Evolutionary conservation across 1,140 invertebrate genomes (phyloP), one percentile per base, ranked within the genome.

Genomic region (Cataglyphis hispanica): DNA sequence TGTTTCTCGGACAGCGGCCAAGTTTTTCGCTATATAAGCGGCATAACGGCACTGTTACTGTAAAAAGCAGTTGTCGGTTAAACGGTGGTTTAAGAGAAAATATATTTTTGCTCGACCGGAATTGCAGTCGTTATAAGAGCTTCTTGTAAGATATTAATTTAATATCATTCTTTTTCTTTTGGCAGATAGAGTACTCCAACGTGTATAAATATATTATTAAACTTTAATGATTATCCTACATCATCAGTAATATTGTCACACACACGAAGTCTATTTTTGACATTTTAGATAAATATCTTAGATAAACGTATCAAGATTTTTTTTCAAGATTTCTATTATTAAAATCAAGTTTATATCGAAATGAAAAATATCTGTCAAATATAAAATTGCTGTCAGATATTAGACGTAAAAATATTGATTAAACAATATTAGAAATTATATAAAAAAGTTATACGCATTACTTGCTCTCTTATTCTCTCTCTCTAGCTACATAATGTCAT

Each of bases 21-120:
- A 80, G 81, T 89, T 89, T 88, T 88, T 87, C 86, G 58, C 58
- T 63, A 53, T 34, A 43, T 53, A 27, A 88, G 37, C 83, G 83
- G 46, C 46, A 63, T 84, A 84, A 89, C 88, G 88, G 88, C 84
- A 89, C 2, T 25, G 69, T 31, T 61, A 46, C n/a, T n/a, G 58
- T 77, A 89, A 89, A 84, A 89, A 89, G 37, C 31, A 22, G 25
- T 66, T 63, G 13, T 27, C 61, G 16, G 67, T 61, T 70, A 60
- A n/a, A 70, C 58, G 43, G 67, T 60, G 11, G 78, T 10, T 50
- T 50, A 5, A 50, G 46, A 37, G 34, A 22, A 27, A 22, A n/a
- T 27, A 37, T 60, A 83, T 40, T 83, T 74, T 83, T 83, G 27
- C 67, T 34, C 67, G 37, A 46, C 67, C 50, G 37, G 67, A 74